Evolutionary conservation across 2,113 vertebrate genomes (phyloP), one percentile per base, ranked within the genome.

Genomic region (Eleginops maclovinus): DNA sequence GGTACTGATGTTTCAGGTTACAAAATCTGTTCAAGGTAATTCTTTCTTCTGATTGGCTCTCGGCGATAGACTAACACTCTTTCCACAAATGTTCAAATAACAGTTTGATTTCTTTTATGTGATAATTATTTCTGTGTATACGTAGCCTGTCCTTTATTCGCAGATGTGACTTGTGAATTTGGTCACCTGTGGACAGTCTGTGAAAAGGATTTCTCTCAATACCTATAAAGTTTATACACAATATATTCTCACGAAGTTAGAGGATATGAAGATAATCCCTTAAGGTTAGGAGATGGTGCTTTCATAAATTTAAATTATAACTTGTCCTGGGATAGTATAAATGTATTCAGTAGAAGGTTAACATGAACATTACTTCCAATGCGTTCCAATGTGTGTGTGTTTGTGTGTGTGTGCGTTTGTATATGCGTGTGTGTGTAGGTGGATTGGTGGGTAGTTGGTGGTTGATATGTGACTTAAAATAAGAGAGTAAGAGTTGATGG

Each of bases 401-500:
- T 54, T 66, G 75, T 49, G 68, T 64, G 28, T 7, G 82, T 21
- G 41, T 66, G 22, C 36, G 16, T 22, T 14, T 49, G 46, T 46
- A 13, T 67, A 19, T 69, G 50, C 21, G 11, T 51, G 22, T 81
- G 54, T 17, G 62, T 68, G 73, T 53, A 51, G 43, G 63, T 67
- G 40, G 13, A 79, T 75, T 51, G 19, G n/a, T 60, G 77, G n/a
- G n/a, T n/a, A n/a, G n/a, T n/a, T n/a, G 31, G 24, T 55, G 24
- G 63, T 71, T 31, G 44, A 31, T 60, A 56, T 69, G 51, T 56
- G 51, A 55, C 67, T 72, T 72, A 83, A 86, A 79, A 73, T 31
- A 2, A 50, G 16, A 47, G 14, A 56, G 26, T 62, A 66, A 60
- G 28, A 55, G 60, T 9, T 63, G 36, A 31, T 49, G 53, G 28